phyloP scores from a whole-genome alignment of 2,888 invertebrate species.

The Nematopogon swammerdamellus region DNA sequence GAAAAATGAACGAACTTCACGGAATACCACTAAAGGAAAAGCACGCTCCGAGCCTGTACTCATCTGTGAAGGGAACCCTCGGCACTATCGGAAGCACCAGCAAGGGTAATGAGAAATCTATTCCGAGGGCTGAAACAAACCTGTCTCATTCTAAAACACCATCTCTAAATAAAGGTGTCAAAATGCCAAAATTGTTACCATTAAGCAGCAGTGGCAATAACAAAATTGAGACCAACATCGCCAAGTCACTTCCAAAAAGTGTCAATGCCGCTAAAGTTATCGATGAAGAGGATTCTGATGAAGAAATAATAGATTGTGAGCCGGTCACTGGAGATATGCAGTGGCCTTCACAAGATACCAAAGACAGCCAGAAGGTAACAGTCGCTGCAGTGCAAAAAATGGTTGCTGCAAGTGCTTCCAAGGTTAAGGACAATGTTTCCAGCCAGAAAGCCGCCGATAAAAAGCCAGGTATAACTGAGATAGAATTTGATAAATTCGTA shows the following conservation, averaged over 20 bases:
- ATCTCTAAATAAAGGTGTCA: constrained; percentile 16
- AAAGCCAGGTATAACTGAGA: constrained; percentile 30
- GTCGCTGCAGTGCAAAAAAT: background rate
- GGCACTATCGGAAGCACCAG: constrained; percentile 23
- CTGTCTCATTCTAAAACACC: constrained; percentile 7
- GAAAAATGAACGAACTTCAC: constrained; percentile 47
- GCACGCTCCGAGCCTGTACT: constrained; percentile 21
- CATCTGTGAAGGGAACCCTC: background rate
- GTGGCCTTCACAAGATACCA: background rate
- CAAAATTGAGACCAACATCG: constrained; percentile 15
- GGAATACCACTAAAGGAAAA: constrained; percentile 38
- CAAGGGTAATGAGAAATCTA: constrained; percentile 19
- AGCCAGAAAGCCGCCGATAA: background rate
- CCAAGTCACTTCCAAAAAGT: too few species aligned
- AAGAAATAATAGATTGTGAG: constrained; percentile 22
- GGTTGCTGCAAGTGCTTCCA: background rate
- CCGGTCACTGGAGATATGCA: constrained; percentile 18
- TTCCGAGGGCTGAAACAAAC: constrained; percentile 19
- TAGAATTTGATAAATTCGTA: constrained; percentile 46
- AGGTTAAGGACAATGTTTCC: background rate
- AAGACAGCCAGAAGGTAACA: background rate
- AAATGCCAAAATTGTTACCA: constrained; percentile 25
- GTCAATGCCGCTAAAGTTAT: constrained; percentile 15
- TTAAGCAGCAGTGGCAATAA: constrained; percentile 16
- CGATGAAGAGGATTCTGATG: constrained; percentile 14